These are phyloP conservation scores for Sesia bembeciformis DNA, from an alignment of 2,888 invertebrate genomes.

Conservation along the genomic window DNA sequence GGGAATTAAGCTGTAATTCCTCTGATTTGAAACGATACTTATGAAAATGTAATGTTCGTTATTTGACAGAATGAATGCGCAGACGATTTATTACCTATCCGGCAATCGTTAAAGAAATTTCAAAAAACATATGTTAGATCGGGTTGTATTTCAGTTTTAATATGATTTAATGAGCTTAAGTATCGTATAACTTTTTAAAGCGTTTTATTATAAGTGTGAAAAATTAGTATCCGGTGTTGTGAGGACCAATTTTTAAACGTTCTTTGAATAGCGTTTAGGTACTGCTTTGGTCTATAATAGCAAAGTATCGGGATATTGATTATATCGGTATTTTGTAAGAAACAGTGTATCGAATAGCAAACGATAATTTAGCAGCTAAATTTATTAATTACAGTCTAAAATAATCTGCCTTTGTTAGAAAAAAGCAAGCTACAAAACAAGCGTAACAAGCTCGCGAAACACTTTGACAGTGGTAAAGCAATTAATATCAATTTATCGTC, in stretches of 20 bases:
- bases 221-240: conserved; percentile 15
- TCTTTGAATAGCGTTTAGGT: not conserved
- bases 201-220: conserved; percentile 16
- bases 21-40: conserved; percentile 4
- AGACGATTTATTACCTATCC: conserved; percentile 27
- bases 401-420: conserved; percentile 19
- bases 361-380: conserved; percentile 44
- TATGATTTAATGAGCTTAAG: conserved; percentile 26
- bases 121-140: conserved; percentile 28
- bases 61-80: conserved; percentile 14
- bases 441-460: conserved; percentile 29
- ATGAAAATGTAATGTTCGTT: conserved; percentile 8
- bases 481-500: conserved; percentile 68
- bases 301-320: too few relatives aligned
- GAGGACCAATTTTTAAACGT: too few relatives aligned
- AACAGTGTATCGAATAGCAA: conserved; percentile 39
- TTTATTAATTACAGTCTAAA: conserved; percentile 41
- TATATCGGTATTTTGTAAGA: not conserved
- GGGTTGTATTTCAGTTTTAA: conserved; percentile 34
- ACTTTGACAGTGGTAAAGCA: conserved; percentile 41
- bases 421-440: conserved; percentile 20
- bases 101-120: conserved; percentile 29
- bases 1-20: conserved; percentile 12
- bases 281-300: not conserved
- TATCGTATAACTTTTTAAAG: conserved; percentile 23